Conservation (phyloP, 1,140 invertebrate genomes). For the Thaumetopoea pityocampa region DNA sequence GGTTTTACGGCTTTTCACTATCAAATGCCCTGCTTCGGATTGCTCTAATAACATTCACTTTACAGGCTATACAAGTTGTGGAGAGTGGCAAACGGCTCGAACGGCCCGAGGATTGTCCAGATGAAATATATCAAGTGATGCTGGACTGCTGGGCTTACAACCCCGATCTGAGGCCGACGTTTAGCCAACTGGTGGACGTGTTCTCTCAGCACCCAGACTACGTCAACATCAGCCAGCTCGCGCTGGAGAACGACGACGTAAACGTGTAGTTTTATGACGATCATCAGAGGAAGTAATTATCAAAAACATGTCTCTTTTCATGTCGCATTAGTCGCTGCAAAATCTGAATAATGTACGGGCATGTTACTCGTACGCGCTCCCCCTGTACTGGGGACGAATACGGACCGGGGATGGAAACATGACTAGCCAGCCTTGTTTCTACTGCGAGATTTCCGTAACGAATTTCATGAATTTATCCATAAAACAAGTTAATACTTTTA, state of each 20-base stretch:
- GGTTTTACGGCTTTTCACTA: no score
- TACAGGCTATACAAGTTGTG: constrained; percentile 87
- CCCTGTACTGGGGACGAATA: no score
- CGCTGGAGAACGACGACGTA: constrained; percentile 50
- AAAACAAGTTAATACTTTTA: no score
- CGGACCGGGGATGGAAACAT: no score
- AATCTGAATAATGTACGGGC: constrained; percentile 3
- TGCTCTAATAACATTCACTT: constrained; percentile 1
- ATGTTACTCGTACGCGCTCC: no score
- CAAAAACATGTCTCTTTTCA: constrained; percentile 10
- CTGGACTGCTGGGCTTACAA: constrained; percentile 92
- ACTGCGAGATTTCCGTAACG: no score
- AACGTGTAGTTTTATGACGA: constrained; percentile 17
- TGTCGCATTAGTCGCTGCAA: neutral
- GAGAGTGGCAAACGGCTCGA: constrained; percentile 85
- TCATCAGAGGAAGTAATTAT: no score
- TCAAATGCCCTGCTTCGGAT: no score
- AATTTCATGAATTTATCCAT: no score
- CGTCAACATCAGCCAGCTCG: constrained; percentile 69
- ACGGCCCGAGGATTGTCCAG: constrained; percentile 88
- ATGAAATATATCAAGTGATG: constrained; percentile 92
- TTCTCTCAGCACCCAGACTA: constrained; percentile 86
- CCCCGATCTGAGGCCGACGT: constrained; percentile 86
- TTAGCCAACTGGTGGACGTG: constrained; percentile 85
- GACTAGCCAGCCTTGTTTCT: no score